Base-by-base conservation (phyloP, 1,140 invertebrate species). In the Portunus trituberculatus region DNA sequence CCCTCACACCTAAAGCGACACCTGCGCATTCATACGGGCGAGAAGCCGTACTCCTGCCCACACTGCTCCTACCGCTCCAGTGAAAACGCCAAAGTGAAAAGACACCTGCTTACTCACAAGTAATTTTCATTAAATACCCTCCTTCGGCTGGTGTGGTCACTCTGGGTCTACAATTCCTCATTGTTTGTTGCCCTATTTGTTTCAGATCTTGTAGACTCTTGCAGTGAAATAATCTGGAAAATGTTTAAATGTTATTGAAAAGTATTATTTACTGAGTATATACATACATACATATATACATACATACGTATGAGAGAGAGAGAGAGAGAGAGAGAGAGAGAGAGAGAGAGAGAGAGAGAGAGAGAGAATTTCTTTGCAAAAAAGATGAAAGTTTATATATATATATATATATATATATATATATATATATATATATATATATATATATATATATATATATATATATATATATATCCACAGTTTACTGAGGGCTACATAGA, bases 21-120 rank as follows among this genome's bases (percentile, higher is more conserved):
- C 82, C 86, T 95, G 6, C 46, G 94, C 14, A 92, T 91, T 45
- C 94, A 95, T 31, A 95, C 94, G n/a, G 94, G 94, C 52, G 94
- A 95, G 52, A 95, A 95, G 32, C 90, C 90, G 14, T 95, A 39
- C 83, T 95, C 90, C 29, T 95, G 94, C 87, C 76, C 91, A 20
- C 76, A 92, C 52, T 95, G 94, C 87, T 48, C 94, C 29, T 95
- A 92, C 67, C 94, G 83, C 31, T 86, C 90, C 67, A 89, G 20
- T 91, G 87, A 91, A 45, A 94, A 94, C 28, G 67, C 28, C 25
- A 94, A 94, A 76, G 52, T 94, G 16, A 94, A 90, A 45, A 89
- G 93, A 67, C 93, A 94, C 59, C 25, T 94, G 31, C 48, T 88
- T 46, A 90, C 86, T 48, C 93, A 94, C 87, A 89, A 89, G 87